Conservation (phyloP, 1,140 invertebrate species). For the Leptestheria dahalacensis region DNA sequence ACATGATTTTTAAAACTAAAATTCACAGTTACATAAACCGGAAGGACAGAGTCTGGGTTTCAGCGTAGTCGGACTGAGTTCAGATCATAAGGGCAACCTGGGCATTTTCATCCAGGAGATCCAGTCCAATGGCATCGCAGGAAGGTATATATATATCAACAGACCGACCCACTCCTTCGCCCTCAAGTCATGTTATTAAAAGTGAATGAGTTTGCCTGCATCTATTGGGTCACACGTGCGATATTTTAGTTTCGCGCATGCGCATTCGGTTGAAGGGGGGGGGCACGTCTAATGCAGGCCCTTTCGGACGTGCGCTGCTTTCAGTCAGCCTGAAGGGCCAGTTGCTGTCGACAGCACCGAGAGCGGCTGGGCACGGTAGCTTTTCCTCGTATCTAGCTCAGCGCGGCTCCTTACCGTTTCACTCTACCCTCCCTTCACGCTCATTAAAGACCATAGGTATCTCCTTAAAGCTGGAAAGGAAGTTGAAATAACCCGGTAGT, state of each 20-base stretch:
- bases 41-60: slow-evolving; percentile 59
- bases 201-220: no score
- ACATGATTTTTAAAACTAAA: neutral
- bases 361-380: no score
- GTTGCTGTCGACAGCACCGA: neutral
- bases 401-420: no score
- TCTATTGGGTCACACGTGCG: no score
- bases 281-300: neutral
- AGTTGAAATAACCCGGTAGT: no score
- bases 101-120: slow-evolving; percentile 66
- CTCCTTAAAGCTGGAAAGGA: no score
- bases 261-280: neutral
- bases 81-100: slow-evolving; percentile 49
- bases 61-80: slow-evolving; percentile 54
- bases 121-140: slow-evolving; percentile 52
- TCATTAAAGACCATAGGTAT: no score
- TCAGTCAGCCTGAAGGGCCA: neutral
- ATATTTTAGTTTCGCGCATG: no score
- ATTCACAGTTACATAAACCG: slow-evolving; percentile 45
- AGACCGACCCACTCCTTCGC: neutral
- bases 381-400: no score
- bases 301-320: neutral
- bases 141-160: slow-evolving; percentile 37
- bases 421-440: no score
- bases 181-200: neutral